Evolutionary conservation across 2,797 vertebrate genomes (phyloP).

Genomic region (Pangasius macronema): DNA sequence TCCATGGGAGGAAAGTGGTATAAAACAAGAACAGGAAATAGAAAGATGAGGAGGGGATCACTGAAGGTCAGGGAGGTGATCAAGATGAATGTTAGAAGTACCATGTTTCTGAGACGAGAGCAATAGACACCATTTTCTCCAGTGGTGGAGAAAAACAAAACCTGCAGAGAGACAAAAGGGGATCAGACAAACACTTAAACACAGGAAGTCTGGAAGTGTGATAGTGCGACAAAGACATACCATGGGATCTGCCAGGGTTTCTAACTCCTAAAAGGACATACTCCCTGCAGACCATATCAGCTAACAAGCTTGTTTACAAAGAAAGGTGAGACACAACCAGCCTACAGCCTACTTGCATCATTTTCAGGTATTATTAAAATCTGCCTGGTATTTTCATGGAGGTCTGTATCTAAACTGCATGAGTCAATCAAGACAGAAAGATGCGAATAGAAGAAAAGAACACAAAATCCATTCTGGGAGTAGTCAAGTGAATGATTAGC

Average conservation of each 20-base stretch:
- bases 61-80: slow-evolving; percentile 44
- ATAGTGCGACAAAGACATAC: slow-evolving; percentile 44
- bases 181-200: slow-evolving; percentile 52
- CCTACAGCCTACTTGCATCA: not conserved
- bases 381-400: slow-evolving; percentile 27
- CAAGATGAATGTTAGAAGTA: slow-evolving; percentile 31
- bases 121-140: slow-evolving; percentile 40
- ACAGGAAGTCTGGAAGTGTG: slow-evolving; percentile 58
- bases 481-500: not conserved
- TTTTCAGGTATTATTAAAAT: not conserved
- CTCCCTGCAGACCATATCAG: slow-evolving; percentile 41
- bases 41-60: slow-evolving; percentile 15
- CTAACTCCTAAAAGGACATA: slow-evolving; percentile 42
- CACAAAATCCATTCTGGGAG: not conserved
- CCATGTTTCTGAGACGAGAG: slow-evolving; percentile 22
- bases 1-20: not conserved
- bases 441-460: not conserved
- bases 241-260: slow-evolving; percentile 25
- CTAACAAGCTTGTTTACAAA: slow-evolving; percentile 38
- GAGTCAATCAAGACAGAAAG: not conserved
- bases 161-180: slow-evolving; percentile 41
- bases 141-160: slow-evolving; percentile 24
- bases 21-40: slow-evolving; percentile 31
- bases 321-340: slow-evolving; percentile 7
- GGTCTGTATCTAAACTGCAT: slow-evolving; percentile 35